Percentiles rank a stretch among this genome's conserved stretches.
phyloP scores from a whole-genome alignment of 2,888 invertebrate species.

The Cephus sareptanus region DNA sequence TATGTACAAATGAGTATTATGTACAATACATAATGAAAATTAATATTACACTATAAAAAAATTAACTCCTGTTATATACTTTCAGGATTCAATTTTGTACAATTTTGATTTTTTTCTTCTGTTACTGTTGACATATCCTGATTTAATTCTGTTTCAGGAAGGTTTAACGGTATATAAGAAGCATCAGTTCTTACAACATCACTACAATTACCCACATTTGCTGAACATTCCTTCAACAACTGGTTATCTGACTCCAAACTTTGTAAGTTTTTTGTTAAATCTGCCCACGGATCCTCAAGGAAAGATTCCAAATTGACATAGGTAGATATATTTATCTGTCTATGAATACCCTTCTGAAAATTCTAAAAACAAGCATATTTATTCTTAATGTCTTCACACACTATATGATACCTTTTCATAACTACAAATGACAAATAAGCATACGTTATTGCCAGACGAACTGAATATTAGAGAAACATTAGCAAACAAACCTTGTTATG shows the following conservation, averaged over 20 bases:
- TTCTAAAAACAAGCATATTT: slow-evolving; percentile 30
- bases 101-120: background rate
- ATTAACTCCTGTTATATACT: background rate
- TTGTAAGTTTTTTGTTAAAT: slow-evolving; percentile 24
- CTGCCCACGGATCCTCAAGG: slow-evolving; percentile 56
- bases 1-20: slow-evolving; percentile 22
- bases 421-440: background rate
- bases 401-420: background rate
- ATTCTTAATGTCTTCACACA: background rate
- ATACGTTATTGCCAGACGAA: background rate
- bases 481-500: background rate
- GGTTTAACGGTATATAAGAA: background rate
- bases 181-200: background rate
- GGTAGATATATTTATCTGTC: slow-evolving; percentile 37
- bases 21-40: background rate
- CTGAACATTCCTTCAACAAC: background rate
- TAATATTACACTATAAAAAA: background rate
- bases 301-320: slow-evolving; percentile 47
- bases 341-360: slow-evolving; percentile 28
- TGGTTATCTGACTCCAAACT: background rate
- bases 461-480: background rate
- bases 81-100: background rate
- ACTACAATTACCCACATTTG: background rate
- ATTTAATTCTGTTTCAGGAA: background rate
- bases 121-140: background rate